Evolutionary conservation across 2,888 invertebrate species (phyloP).

Genomic region (Heliconius charithonia): DNA sequence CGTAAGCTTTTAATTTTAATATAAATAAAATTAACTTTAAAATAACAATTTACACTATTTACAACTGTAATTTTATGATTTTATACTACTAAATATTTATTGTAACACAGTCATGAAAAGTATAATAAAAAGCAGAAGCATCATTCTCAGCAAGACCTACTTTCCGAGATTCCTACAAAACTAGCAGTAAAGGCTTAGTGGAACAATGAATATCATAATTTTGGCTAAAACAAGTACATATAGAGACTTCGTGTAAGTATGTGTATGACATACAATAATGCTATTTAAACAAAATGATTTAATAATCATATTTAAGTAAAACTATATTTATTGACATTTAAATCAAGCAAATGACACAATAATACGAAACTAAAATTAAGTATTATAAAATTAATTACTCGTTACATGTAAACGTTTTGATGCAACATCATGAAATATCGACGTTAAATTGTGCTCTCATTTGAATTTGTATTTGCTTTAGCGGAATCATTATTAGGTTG

Average conservation of each 20-base stretch:
- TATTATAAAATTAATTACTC: conserved; percentile 7
- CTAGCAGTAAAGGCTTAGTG: too few relatives aligned
- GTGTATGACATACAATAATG: neutral
- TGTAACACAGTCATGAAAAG: too few relatives aligned
- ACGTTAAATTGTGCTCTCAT: neutral
- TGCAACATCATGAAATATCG: neutral
- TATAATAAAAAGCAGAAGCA: too few relatives aligned
- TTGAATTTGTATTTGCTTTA: neutral
- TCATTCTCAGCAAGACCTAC: too few relatives aligned
- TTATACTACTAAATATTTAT: too few relatives aligned
- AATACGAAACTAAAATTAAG: neutral
- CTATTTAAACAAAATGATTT: neutral
- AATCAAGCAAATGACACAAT: neutral
- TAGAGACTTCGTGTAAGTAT: too few relatives aligned
- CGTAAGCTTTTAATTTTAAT: neutral
- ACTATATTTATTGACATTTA: neutral
- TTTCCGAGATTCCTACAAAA: too few relatives aligned
- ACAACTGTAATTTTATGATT: too few relatives aligned
- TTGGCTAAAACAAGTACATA: too few relatives aligned
- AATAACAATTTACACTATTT: too few relatives aligned
- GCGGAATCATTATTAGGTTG: neutral
- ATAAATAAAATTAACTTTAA: too few relatives aligned
- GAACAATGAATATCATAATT: too few relatives aligned
- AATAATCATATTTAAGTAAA: neutral
- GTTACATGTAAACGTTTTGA: conserved; percentile 10